Conservation (phyloP, 1,140 invertebrate genomes). For the Psilanteris sp. region DNA sequence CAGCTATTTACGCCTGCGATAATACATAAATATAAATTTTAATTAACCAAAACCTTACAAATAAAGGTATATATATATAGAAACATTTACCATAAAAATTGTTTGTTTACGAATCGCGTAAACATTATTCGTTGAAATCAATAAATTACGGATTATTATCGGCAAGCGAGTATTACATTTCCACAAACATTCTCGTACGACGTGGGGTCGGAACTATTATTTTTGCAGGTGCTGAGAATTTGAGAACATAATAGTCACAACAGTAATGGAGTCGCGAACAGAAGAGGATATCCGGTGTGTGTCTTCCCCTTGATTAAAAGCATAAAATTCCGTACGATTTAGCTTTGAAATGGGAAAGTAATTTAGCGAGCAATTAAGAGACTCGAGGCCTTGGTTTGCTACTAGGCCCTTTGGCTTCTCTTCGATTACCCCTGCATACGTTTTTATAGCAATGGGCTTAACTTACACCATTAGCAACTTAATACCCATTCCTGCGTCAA, state of each 20-base stretch:
- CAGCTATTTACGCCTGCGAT: too few species aligned
- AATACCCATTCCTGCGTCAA: slow-evolving; percentile 65
- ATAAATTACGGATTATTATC: slow-evolving; percentile 1
- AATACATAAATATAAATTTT: too few species aligned
- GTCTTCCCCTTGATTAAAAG: slow-evolving; percentile 58
- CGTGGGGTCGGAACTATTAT: slow-evolving; percentile 3
- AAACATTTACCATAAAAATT: too few species aligned
- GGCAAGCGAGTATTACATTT: not conserved
- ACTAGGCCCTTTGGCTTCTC: slow-evolving; percentile 63
- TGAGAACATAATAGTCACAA: slow-evolving; percentile 30
- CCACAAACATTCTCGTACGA: not conserved
- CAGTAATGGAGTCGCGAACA: slow-evolving; percentile 18
- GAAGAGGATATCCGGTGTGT: slow-evolving; percentile 39
- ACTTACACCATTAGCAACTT: slow-evolving; percentile 76
- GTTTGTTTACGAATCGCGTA: not conserved
- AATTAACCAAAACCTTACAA: too few species aligned
- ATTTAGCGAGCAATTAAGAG: slow-evolving; percentile 72
- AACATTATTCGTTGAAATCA: not conserved
- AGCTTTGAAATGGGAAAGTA: slow-evolving; percentile 66
- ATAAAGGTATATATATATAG: too few species aligned
- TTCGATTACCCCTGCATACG: slow-evolving; percentile 74
- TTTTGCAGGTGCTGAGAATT: slow-evolving; percentile 25
- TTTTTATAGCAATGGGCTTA: slow-evolving; percentile 73
- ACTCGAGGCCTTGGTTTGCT: slow-evolving; percentile 57
- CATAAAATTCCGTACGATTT: slow-evolving; percentile 70